Evolutionary conservation across 2,888 invertebrate species (phyloP), one percentile per base, ranked within the genome.

Genomic region (Microctonus aethiopoides): DNA sequence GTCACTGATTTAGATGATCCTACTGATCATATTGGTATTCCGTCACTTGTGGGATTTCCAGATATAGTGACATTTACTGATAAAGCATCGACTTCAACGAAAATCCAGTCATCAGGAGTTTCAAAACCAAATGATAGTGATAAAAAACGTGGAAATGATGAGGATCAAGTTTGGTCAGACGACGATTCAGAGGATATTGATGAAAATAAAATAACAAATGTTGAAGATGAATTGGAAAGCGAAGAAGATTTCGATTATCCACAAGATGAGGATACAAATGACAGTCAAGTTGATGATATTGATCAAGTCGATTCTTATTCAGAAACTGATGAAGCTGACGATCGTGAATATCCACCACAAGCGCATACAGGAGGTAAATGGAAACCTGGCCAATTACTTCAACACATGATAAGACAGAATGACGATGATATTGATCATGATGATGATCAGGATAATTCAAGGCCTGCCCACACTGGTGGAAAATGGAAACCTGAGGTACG

Each of bases 301-400:
- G 87, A 82, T 4, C 90, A 90, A 2, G 91, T 91, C 0, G 91
- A 91, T 54, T 88, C 89, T 0, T 90, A 89, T 59, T 89, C 90
- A 1, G 90, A 90, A 29, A 79, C 79, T 54, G 81, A 81, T 11
- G 78, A 79, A 13, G 83, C 81, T 36, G 87, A 87, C n/a, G 86
- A 86, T 63, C 83, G 84, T 46, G 84, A 89, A 63, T 87, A 87
- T 29, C 90, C 91, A 7, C 89, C 90, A 1, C 85, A 87, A 41
- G 87, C 88, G 16, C 89, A 91, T 72, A 91, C 91, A 4, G 92
- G 91, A 0, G 92, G 91, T 1, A 94, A 94, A 83, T 94, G 94
- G 94, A 92, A 92, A 79, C 94, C 94, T 0, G 91, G 79, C 29
- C 80, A 78, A 70, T 77, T 83, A 20, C 76, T 78, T 4, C 76